Base-by-base conservation (phyloP, 2,888 invertebrate genomes). In the Ctenicera cuprea region DNA sequence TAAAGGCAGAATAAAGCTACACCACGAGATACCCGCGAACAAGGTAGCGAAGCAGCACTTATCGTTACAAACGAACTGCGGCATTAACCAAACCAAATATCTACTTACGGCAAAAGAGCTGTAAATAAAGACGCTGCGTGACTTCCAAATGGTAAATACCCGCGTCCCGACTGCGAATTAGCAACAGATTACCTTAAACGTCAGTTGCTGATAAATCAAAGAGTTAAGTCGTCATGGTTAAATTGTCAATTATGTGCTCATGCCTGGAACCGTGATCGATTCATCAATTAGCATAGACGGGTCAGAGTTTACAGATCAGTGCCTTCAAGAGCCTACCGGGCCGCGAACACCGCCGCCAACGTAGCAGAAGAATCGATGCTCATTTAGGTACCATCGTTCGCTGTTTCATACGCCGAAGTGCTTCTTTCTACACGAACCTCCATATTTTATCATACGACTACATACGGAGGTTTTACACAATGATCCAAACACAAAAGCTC, bases 331-430 rank as follows among this genome's bases (percentile, higher is more conserved):
- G 71, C 61, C 64, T 75, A 73, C 70, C 72, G 73, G 76, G 74
- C 74, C 70, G 74, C 61, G 72, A 73, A 75, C 74, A 72, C 73
- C 71, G 74, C 62, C 70, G 54, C 75, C 65, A 73, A 71, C 77
- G 76, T 78, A 76, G 69, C 76, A 79, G 77, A 79, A 79, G 77
- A 77, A 79, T 79, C 76, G 76, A 77, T 79, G 77, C 74, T 77
- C 65, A 67, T 64, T 67, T 73, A 68, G 63, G 61, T 73, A 68
- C 73, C 73, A 75, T 62, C 75, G 71, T 73, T 76, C 72, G 71
- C 74, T 72, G 72, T 75, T 79, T 76, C 77, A 74, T 73, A 71
- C 76, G 68, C 67, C 65, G 74, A 67, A 67, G 70, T 77, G 74
- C 74, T 69, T 71, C 65, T 69, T 64, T 65, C 65, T 54, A 20